Evolutionary conservation across 2,113 vertebrate genomes (phyloP).

Genomic region (Lucifuga dentata): DNA sequence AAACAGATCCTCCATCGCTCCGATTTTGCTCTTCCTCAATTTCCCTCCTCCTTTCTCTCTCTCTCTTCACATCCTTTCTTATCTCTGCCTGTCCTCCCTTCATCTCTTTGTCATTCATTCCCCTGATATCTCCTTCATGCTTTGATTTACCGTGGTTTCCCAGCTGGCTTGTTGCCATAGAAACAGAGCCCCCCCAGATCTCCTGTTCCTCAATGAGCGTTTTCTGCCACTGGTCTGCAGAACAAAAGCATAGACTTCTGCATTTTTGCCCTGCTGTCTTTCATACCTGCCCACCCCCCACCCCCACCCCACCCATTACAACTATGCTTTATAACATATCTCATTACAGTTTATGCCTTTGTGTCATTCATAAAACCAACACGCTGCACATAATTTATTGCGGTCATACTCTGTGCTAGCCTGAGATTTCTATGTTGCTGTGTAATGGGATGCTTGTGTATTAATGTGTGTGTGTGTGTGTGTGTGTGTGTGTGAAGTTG

Average conservation of each 20-base stretch:
- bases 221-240: slow-evolving; percentile 62
- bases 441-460: slow-evolving; percentile 1
- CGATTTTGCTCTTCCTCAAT: not conserved
- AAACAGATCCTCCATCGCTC: not conserved
- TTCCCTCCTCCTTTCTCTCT: not conserved
- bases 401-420: not conserved
- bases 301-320: no score
- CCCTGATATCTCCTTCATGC: slow-evolving; percentile 77
- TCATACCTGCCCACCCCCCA: no score
- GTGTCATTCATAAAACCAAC: slow-evolving; percentile 3
- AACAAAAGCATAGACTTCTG: slow-evolving; percentile 35
- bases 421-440: slow-evolving; percentile 9
- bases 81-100: slow-evolving; percentile 28
- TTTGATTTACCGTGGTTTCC: slow-evolving; percentile 76
- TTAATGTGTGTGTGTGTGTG: slow-evolving; percentile 27
- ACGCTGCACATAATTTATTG: not conserved
- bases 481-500: slow-evolving; percentile 81
- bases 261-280: not conserved
- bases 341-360: not conserved
- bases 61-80: slow-evolving; percentile 13
- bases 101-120: slow-evolving; percentile 66
- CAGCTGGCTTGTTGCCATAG: slow-evolving; percentile 82
- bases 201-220: slow-evolving; percentile 45
- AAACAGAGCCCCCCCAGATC: slow-evolving; percentile 74
- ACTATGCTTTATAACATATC: no score